phyloP scores from a whole-genome alignment of 2,797 vertebrate genomes.

The Semotilus atromaculatus region DNA sequence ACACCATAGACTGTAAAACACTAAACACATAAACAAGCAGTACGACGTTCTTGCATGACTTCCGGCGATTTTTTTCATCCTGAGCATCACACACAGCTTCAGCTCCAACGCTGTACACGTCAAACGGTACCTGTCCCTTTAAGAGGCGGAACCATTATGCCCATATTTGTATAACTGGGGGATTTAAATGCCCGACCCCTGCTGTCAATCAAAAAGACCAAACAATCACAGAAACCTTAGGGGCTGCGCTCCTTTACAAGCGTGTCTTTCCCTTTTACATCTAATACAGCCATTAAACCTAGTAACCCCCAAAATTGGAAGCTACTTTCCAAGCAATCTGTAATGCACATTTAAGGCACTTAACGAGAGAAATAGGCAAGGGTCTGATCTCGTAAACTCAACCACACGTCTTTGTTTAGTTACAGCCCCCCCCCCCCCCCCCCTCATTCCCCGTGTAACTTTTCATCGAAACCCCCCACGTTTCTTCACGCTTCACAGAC shows the following conservation, averaged over 20 bases:
- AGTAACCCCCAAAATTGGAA: not conserved
- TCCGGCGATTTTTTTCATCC: not conserved
- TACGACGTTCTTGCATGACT: not conserved
- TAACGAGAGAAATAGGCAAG: not conserved
- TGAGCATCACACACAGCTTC: not conserved
- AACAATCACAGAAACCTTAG: constrained; percentile 77
- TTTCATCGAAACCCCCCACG: constrained; percentile 44
- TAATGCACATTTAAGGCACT: constrained; percentile 11
- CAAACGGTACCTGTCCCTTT: constrained; percentile 49
- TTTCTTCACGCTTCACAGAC: constrained; percentile 29
- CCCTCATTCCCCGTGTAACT: constrained; percentile 44
- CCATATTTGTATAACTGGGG: constrained; percentile 71
- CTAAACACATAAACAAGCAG: not conserved
- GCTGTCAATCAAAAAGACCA: constrained; percentile 88
- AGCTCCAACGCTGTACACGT: constrained; percentile 18
- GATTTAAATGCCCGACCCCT: constrained; percentile 89
- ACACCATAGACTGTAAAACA: not conserved
- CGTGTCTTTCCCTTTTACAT: not conserved
- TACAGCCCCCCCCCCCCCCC: constrained; percentile 61
- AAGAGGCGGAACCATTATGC: constrained; percentile 72
- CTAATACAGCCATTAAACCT: not conserved
- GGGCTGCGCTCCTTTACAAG: constrained; percentile 37
- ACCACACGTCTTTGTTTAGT: constrained; percentile 81
- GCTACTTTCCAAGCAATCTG: not conserved
- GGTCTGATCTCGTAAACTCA: constrained; percentile 31